These are phyloP conservation scores for Xylocopa sonorina DNA, from an alignment of 1,140 invertebrate genomes.

Conservation along the genomic window DNA sequence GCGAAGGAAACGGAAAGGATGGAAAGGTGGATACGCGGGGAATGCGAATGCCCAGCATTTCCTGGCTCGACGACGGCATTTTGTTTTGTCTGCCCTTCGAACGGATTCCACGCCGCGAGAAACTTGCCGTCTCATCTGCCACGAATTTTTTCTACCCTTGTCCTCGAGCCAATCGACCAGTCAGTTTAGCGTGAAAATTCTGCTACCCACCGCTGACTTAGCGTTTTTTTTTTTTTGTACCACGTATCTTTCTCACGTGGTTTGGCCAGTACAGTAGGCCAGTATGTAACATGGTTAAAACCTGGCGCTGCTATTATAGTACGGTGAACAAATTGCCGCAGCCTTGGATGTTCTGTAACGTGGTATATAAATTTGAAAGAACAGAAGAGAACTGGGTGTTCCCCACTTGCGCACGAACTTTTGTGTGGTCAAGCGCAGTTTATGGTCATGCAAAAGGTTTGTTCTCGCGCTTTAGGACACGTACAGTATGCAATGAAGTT, in stretches of 20 bases:
- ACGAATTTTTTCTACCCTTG: conserved; percentile 3
- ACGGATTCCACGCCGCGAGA: neutral
- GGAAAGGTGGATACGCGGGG: conserved; percentile 13
- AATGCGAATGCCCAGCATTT: conserved; percentile 40
- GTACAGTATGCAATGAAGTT: neutral
- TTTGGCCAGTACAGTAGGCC: neutral
- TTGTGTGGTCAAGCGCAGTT: neutral
- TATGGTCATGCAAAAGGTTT: neutral
- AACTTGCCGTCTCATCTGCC: neutral
- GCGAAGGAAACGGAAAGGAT: conserved; percentile 28
- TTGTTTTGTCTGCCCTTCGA: conserved; percentile 14
- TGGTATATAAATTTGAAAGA: neutral
- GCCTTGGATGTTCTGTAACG: neutral
- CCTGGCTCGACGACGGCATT: conserved; percentile 36
- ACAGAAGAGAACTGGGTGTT: neutral
- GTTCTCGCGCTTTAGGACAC: neutral
- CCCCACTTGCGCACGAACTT: neutral
- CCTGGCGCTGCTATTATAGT: neutral
- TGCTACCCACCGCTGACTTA: neutral
- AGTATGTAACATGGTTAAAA: neutral
- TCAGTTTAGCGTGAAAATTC: neutral
- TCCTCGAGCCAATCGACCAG: neutral
- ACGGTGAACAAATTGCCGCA: neutral
- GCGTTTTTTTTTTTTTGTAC: neutral
- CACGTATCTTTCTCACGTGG: too few relatives aligned